Base-by-base conservation (phyloP, 2,888 invertebrate species). In the Poecilobothrus nobilitatus region DNA sequence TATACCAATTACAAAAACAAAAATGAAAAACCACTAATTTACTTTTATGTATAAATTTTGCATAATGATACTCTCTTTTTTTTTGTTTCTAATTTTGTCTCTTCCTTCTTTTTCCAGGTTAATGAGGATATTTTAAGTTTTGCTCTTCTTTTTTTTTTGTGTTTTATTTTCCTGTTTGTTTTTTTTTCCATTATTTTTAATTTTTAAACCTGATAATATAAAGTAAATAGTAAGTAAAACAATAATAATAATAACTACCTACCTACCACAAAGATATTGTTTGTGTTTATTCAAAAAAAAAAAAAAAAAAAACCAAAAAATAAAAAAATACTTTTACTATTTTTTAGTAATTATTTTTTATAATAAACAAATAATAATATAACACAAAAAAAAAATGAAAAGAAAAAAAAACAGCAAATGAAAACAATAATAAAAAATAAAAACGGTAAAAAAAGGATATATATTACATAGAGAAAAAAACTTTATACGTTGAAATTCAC, bases 121-220 rank as follows among this genome's bases (percentile, higher is more conserved):
- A 53, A 53, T 53, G n/a, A 53, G 53, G 18, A 53, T 53, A n/a
- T 53, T 53, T 18, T 53, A 6, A 53, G 15, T 53, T 53, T 53
- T 53, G 1, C 53, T 53, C 18, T 12, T 6, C 15, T 53, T 53
- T 53, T 18, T 53, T 53, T 53, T 53, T 53, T 1, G 12, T 41
- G 1, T 15, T 41, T 41, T 27, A 2, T 41, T 15, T 41, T 8
- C 41, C 7, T 41, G 12, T 41, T 41, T 41, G 9, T 41, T 3
- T 53, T 53, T 53, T 9, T 53, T 53, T 12, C 18, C 18, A 53
- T 53, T 53, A 53, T n/a, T 53, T 53, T 53, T 53, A 53, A 53
- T 53, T 53, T 41, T 53, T 53, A 53, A 53, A 53, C 53, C 53
- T 9, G 53, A 53, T 53, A 53, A 53, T 53, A 53, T 53, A n/a